Evolutionary conservation across 2,797 vertebrate genomes (phyloP).

Genomic region (Natrix natrix): DNA sequence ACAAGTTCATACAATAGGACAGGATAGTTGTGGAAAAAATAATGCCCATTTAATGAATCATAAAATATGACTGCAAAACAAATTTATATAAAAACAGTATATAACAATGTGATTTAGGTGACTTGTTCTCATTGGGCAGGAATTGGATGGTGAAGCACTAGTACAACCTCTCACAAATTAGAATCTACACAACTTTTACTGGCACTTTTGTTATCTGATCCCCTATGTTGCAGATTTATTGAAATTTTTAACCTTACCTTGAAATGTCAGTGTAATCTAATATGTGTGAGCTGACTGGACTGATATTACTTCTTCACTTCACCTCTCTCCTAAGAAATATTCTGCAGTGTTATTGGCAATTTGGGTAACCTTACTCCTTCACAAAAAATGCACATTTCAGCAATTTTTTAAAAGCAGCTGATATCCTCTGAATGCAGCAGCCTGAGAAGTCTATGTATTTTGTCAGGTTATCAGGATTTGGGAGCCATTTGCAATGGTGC

Average conservation of each 20-base stretch:
- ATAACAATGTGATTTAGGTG: neutral
- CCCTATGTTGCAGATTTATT: neutral
- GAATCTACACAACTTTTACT: neutral
- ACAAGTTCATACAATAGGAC: neutral
- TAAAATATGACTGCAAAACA: neutral
- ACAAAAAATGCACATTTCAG: neutral
- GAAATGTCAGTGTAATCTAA: too few relatives aligned
- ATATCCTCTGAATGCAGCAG: neutral
- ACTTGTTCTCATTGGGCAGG: neutral
- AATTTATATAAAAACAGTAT: neutral
- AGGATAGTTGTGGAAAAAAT: neutral
- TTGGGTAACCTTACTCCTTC: neutral
- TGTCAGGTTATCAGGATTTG: neutral
- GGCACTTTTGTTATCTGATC: neutral
- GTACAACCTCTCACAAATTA: neutral
- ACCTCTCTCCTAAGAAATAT: too few relatives aligned
- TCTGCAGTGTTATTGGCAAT: neutral
- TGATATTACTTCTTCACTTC: neutral
- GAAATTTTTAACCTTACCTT: neutral
- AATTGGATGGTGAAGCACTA: neutral
- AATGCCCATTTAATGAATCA: neutral
- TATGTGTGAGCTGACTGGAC: neutral
- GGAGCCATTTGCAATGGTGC: neutral
- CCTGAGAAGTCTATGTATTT: neutral
- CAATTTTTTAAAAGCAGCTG: neutral